Percentiles rank a stretch among this genome's conserved stretches.
These are phyloP conservation scores for Choloepus hoffmanni DNA, from an alignment of 2,113 vertebrate genomes.

Conservation along the genomic window DNA sequence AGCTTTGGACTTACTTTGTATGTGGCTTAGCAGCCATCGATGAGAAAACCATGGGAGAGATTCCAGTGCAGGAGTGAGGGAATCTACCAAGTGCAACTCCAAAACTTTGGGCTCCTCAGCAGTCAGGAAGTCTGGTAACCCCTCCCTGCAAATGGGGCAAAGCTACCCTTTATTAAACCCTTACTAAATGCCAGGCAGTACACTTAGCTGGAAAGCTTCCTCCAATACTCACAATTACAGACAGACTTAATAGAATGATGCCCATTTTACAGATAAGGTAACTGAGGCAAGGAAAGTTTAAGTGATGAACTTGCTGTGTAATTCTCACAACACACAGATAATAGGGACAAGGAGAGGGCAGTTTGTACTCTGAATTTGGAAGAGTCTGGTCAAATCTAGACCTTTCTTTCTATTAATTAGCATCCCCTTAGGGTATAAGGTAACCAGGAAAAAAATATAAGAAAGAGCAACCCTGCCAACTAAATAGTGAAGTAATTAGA, in stretches of 20 bases:
- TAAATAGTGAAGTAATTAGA: conserved; percentile 77
- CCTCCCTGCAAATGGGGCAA: background rate
- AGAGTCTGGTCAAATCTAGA: background rate
- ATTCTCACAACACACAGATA: background rate
- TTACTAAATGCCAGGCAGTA: background rate
- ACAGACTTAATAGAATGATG: too few relatives aligned
- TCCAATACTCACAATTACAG: background rate
- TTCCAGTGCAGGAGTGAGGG: background rate
- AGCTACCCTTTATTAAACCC: background rate
- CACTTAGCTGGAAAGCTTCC: background rate
- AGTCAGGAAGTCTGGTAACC: background rate
- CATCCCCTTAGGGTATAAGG: conserved; percentile 7
- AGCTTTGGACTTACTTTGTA: background rate
- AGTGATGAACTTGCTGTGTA: background rate
- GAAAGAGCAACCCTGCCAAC: conserved; percentile 52
- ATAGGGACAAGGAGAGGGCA: background rate
- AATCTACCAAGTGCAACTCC: background rate
- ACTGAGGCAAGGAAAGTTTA: background rate
- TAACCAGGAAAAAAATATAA: conserved; percentile 47
- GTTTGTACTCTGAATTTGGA: background rate
- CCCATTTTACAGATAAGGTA: background rate
- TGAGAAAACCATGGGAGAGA: background rate
- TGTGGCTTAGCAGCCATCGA: background rate
- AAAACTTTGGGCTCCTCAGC: background rate
- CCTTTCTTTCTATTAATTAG: conserved; percentile 49